Base-by-base conservation (phyloP, 2,797 vertebrate species). In the Oreochromis mossambicus region DNA sequence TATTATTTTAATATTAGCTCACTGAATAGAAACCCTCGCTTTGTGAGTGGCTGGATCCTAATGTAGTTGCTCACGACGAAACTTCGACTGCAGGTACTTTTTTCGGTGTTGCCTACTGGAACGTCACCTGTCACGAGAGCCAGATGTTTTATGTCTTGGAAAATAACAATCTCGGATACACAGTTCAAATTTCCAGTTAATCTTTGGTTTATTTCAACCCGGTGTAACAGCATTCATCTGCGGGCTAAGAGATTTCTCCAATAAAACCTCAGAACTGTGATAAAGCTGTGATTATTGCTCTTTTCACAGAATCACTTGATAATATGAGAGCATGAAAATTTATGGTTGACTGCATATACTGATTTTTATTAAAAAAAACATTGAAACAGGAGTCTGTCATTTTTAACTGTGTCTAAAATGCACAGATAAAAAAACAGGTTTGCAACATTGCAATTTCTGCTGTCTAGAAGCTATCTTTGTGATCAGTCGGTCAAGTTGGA, bases 401-500 rank as follows among this genome's bases (percentile, higher is more conserved):
- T 36, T 77, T 14, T 43, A 11, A 54, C 14, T 70, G n/a, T 61
- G 21, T 63, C 63, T 63, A 32, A 85, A 3, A 77, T 0, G n/a
- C 80, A 38, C 26, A 52, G 24, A 41, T 29, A 17, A 50, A 48
- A 70, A 70, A 43, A 34, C 21, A 15, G 51, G 63, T 82, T 29
- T 70, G 32, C 50, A 73, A 26, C 38, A 26, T 63, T n/a, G 19
- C 21, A 41, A 5, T 88, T 77, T 86, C 76, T 84, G 55, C 77
- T 56, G 24, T 87, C 76, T 84, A 55, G 24, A 68, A 78, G 56
- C 56, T 86, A 91, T 92, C 89, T 91, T 81, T 91, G 78, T 77
- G 46, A 89, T 94, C 88, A 73, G 75, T 86, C 86, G 80, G 85
- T 91, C 56, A 80, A 75, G 77, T 77, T 85, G 76, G 80, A 85